phyloP scores from a whole-genome alignment of 2,797 vertebrate species.

The Liasis olivaceus region DNA sequence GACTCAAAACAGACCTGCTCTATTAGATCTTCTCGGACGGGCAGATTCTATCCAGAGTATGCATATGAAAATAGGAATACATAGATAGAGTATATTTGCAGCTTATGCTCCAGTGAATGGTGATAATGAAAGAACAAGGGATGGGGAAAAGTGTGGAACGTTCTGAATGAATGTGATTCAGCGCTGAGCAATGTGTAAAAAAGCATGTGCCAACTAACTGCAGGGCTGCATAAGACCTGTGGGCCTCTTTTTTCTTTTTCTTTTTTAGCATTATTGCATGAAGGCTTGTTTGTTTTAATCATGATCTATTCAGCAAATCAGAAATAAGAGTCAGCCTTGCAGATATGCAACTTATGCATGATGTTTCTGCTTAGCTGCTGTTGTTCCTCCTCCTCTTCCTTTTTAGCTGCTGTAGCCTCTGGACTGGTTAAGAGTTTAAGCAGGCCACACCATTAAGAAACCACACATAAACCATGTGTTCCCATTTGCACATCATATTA shows the following conservation, averaged over 20 bases:
- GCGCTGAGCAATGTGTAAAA: neutral
- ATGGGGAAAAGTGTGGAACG: neutral
- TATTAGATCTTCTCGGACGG: neutral
- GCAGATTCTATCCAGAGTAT: neutral
- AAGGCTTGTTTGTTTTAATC: neutral
- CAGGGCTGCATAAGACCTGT: neutral
- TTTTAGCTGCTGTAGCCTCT: neutral
- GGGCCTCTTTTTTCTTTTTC: neutral
- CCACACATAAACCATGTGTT: neutral
- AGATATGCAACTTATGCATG: neutral
- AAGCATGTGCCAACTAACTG: neutral
- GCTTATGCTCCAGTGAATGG: neutral
- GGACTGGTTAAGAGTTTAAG: neutral
- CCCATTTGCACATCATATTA: neutral
- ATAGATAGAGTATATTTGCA: neutral
- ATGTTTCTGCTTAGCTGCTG: neutral
- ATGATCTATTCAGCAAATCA: neutral
- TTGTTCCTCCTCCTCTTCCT: neutral
- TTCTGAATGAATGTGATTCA: neutral
- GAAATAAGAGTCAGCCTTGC: neutral
- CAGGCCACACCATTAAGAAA: neutral
- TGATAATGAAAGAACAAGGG: neutral
- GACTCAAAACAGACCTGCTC: neutral
- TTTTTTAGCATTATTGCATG: neutral
- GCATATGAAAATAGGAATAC: neutral